Base-by-base conservation (phyloP, 2,113 vertebrate genomes). In the Corydoras sp. region DNA sequence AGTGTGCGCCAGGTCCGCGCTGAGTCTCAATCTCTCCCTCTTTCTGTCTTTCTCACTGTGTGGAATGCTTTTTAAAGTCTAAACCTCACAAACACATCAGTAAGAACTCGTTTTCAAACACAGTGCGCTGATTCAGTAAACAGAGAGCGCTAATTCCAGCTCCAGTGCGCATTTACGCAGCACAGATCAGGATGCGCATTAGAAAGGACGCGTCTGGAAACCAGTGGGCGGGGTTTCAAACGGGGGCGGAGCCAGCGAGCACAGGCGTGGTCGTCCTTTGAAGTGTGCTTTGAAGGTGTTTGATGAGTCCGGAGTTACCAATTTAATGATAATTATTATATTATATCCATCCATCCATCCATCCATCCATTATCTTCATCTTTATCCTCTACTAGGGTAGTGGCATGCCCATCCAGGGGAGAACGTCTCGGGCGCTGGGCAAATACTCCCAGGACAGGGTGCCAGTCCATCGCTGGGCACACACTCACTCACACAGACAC, bases 151-250 rank as follows among this genome's bases (percentile, higher is more conserved):
- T 43, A 8, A 8, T 43, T 24, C 54, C 32, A 30, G 8, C 18
- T 31, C 8, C 62, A 31, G 5, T 35, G 18, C 5, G 31, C 15
- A 2, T 61, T 68, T 59, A 50, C 10, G 10, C 12, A 6, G 31
- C 18, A 49, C 5, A 30, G 54, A 54, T 60, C 54, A n/a, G 18
- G 69, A 11, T 29, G 55, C 49, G 69, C 70, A 62, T 62, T 15
- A 65, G 63, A 61, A 53, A 24, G 35, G 29, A 49, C 15, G 29
- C 53, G 61, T 18, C 76, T 7, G 73, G 66, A 73, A 58, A 54
- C 32, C 15, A 29, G 81, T 79, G 83, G 87, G 88, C 31, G 87
- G 87, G 81, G 84, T 81, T 12, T 56, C 12, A 2, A 9, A 15
- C 2, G 4, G 3, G 51, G 51, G 69, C 69, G 61, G 31, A 11